Conservation (phyloP, 2,113 vertebrate genomes). For the Scartelaos histophorus region DNA sequence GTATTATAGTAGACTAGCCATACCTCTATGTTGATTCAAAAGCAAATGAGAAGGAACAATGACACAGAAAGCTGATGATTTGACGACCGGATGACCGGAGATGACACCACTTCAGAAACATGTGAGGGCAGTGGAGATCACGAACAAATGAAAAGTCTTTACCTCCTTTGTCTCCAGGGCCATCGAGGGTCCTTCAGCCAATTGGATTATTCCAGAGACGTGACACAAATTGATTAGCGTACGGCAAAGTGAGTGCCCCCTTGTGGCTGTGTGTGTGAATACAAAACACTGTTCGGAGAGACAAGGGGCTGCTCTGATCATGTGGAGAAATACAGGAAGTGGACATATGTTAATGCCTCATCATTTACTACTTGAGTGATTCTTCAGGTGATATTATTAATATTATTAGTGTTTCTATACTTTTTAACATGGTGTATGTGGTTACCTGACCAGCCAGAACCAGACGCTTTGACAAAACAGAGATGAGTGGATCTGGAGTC, state of each 20-base stretch:
- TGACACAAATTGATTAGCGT: constrained; percentile 57
- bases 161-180: constrained; percentile 57
- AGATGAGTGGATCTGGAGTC: no score
- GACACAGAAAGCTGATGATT: constrained; percentile 54
- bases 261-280: constrained; percentile 38
- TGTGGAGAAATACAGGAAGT: neutral
- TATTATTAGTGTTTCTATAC: neutral
- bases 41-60: constrained; percentile 58
- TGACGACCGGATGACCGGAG: constrained; percentile 20
- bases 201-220: constrained; percentile 58
- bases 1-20: no score
- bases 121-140: constrained; percentile 28
- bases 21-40: no score
- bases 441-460: no score
- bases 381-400: neutral
- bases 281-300: constrained; percentile 43
- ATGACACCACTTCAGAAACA: neutral
- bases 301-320: constrained; percentile 6
- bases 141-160: constrained; percentile 41
- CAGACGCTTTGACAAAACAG: no score
- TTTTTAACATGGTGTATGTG: no score
- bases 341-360: neutral
- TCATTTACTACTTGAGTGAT: neutral
- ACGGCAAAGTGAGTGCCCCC: constrained; percentile 35
- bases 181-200: constrained; percentile 62